These are phyloP conservation scores for Augochlorella aurata DNA, from an alignment of 2,888 invertebrate species.

Conservation along the genomic window DNA sequence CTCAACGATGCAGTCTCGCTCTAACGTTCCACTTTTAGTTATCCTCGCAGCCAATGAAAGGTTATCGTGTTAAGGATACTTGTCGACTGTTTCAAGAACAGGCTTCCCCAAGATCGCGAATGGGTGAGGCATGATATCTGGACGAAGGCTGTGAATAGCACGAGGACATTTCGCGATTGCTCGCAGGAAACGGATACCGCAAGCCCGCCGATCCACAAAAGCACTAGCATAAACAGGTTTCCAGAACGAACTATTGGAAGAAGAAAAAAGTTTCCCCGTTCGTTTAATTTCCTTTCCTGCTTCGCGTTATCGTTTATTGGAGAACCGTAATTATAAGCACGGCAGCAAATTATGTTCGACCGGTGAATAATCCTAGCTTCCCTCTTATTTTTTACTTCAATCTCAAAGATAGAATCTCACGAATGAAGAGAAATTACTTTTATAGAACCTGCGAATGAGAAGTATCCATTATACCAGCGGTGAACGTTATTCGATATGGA, in stretches of 20 bases:
- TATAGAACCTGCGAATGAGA: background rate
- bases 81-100: background rate
- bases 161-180: background rate
- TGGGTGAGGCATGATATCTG: background rate
- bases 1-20: constrained; percentile 15
- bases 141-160: background rate
- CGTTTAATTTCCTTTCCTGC: background rate
- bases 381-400: too few relatives aligned
- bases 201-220: background rate
- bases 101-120: background rate
- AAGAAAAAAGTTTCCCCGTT: background rate
- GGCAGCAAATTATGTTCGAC: too few relatives aligned
- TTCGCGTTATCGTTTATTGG: too few relatives aligned
- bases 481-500: too few relatives aligned
- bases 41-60: constrained; percentile 37
- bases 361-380: too few relatives aligned
- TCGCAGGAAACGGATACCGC: background rate
- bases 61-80: constrained; percentile 48
- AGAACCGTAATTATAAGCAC: too few relatives aligned
- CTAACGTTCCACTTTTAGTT: constrained; percentile 43
- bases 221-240: background rate
- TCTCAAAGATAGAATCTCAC: too few relatives aligned
- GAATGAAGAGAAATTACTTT: too few relatives aligned
- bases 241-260: background rate
- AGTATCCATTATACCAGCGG: too few relatives aligned